A percentile compares a stretch with the other conserved stretches of the same genome.
phyloP scores from a whole-genome alignment of 2,888 invertebrate genomes.

The Parnassius glacialis region DNA sequence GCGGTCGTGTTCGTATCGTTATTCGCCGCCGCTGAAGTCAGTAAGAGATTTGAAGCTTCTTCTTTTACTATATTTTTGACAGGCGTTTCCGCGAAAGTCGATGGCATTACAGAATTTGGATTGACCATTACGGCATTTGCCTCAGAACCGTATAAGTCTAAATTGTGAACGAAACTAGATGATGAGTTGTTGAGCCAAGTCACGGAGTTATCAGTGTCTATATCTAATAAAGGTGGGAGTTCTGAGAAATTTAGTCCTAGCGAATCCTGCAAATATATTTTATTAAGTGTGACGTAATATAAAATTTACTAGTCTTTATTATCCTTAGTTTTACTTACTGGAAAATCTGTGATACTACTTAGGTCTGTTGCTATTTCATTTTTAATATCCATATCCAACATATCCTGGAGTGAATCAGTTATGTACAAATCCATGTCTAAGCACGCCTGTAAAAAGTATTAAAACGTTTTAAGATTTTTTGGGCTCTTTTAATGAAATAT shows the following conservation, averaged over 20 bases:
- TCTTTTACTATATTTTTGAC: slow-evolving; percentile 71
- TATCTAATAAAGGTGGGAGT: slow-evolving; percentile 82
- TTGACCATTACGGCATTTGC: slow-evolving; percentile 92
- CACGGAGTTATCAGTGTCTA: slow-evolving; percentile 84
- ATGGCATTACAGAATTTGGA: slow-evolving; percentile 94
- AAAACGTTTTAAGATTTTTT: neutral
- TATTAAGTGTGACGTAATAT: neutral
- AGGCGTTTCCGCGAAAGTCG: slow-evolving; percentile 82
- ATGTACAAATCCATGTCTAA: slow-evolving; percentile 83
- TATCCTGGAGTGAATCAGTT: slow-evolving; percentile 90
- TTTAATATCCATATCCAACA: slow-evolving; percentile 94
- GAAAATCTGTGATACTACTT: slow-evolving; percentile 85
- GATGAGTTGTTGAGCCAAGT: slow-evolving; percentile 82
- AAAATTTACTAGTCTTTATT: neutral
- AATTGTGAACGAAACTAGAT: slow-evolving; percentile 83
- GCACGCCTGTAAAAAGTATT: slow-evolving; percentile 68
- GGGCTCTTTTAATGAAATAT: too few relatives aligned
- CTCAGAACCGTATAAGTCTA: slow-evolving; percentile 86
- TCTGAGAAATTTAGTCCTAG: slow-evolving; percentile 83
- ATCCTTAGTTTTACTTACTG: slow-evolving; percentile 52
- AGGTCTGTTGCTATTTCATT: slow-evolving; percentile 91
- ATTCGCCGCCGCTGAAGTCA: slow-evolving; percentile 65
- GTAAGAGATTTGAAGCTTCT: slow-evolving; percentile 69
- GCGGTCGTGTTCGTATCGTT: slow-evolving; percentile 56
- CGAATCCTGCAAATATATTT: slow-evolving; percentile 70